Base-by-base conservation (phyloP, 30 jellyfish, hydroid and myxozoan genomes). In the Morbakka virulenta region DNA sequence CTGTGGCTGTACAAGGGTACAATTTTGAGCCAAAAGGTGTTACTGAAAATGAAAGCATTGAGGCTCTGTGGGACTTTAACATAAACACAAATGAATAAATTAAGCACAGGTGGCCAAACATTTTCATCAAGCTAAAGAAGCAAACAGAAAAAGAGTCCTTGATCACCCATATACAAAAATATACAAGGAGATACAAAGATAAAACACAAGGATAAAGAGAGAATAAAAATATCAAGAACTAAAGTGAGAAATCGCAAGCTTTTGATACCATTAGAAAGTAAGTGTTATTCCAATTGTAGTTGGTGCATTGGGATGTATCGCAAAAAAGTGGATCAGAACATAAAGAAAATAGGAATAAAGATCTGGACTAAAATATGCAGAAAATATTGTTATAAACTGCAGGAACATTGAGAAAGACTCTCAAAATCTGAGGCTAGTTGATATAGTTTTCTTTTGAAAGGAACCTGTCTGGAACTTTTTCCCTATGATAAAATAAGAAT, bases 171-270 rank as follows among this genome's bases (percentile, higher is more conserved):
- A 30, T 71, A n/a, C n/a, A n/a, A n/a, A n/a, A n/a, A n/a, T n/a
- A n/a, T n/a, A n/a, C n/a, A n/a, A n/a, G n/a, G n/a, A 49, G 70
- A 47, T 71, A 69, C 64, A 29, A 33, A 69, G 73, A 36, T 69
- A 32, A 69, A 69, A 69, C 83, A 71, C 57, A 71, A 71, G 47
- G 83, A 71, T 24, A 70, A 41, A 71, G 83, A 71, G 72, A 71
- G 52, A 71, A 48, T 41, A 71, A 71, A 71, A 71, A 30, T 71
- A 71, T 49, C 72, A 71, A 41, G 72, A 71, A 9, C 81, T 35
- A 69, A 69, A 34, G 14, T 35, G 69, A 69, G 32, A 69, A 32
- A 22, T 69, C 49, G 74, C 72, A 71, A 71, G 83, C 24, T 49
- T 23, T 48, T 71, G 83, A 72, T 3, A 61, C 51, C 72, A 11